These are phyloP conservation scores for Philypnodon macrostomus DNA, from an alignment of 2,797 vertebrate genomes.

Conservation along the genomic window DNA sequence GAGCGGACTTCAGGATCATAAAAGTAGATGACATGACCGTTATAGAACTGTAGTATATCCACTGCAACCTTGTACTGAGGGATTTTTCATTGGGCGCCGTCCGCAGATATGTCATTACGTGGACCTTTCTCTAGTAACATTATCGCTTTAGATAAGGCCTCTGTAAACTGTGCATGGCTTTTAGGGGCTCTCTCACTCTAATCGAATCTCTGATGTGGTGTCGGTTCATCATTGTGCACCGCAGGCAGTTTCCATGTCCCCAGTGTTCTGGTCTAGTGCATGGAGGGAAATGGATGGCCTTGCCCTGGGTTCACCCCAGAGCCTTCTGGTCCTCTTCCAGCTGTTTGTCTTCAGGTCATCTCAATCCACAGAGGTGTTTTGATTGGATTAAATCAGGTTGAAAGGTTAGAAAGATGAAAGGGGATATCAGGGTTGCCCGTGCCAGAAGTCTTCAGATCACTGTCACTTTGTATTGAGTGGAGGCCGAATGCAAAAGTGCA, in stretches of 20 bases:
- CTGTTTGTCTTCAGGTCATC: conserved; percentile 64
- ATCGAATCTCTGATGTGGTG: conserved; percentile 76
- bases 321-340: conserved; percentile 49
- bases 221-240: conserved; percentile 71
- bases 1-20: conserved; percentile 40
- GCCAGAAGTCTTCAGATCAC: conserved; percentile 24
- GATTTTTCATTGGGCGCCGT: conserved; percentile 58
- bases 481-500: too few relatives aligned
- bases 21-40: conserved; percentile 52
- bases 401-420: conserved; percentile 54
- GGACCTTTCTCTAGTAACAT: conserved; percentile 70
- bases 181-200: conserved; percentile 73
- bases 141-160: conserved; percentile 78
- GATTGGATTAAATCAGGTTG: conserved; percentile 68
- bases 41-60: conserved; percentile 51
- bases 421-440: conserved; percentile 27
- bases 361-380: conserved; percentile 58
- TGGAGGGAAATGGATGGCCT: conserved; percentile 69
- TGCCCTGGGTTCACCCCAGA: conserved; percentile 56
- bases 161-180: conserved; percentile 76
- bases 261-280: conserved; percentile 41
- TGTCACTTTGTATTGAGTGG: conserved; percentile 66
- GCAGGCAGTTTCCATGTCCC: conserved; percentile 57
- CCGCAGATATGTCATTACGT: conserved; percentile 68
- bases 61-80: conserved; percentile 41